Evolutionary conservation across 2,888 invertebrate species (phyloP).

Genomic region (Hypercompe scribonia): DNA sequence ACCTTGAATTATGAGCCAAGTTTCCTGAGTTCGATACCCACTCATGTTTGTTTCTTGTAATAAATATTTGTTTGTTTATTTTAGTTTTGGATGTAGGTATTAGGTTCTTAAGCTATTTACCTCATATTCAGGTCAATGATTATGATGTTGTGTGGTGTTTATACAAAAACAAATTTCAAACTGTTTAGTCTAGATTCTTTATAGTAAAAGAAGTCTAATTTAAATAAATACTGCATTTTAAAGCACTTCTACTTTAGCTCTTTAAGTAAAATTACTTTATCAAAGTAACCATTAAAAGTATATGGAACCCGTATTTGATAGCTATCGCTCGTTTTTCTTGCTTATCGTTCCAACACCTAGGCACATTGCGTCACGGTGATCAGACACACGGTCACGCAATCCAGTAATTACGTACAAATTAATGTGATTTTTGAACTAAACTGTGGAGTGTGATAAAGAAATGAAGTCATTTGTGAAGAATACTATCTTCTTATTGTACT

Average conservation of each 20-base stretch:
- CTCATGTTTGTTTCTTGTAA: too few relatives aligned
- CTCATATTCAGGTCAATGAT: background rate
- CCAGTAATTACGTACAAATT: constrained; percentile 16
- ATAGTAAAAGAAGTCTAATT: background rate
- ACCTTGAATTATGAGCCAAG: too few relatives aligned
- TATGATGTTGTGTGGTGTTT: background rate
- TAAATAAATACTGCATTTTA: background rate
- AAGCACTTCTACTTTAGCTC: background rate
- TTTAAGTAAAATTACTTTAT: constrained; percentile 2
- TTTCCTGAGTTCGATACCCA: too few relatives aligned
- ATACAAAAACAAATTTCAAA: background rate
- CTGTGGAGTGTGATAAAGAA: background rate
- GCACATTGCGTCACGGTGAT: constrained; percentile 22
- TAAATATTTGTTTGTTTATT: too few relatives aligned
- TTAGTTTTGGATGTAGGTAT: too few relatives aligned
- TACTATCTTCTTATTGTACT: background rate
- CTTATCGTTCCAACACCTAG: constrained; percentile 34
- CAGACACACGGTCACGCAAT: constrained; percentile 37
- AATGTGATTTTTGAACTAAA: constrained; percentile 19
- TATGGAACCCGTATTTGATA: constrained; percentile 33
- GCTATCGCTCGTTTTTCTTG: constrained; percentile 43
- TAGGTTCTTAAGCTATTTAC: too few relatives aligned
- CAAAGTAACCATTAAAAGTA: constrained; percentile 31
- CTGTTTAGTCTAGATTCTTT: too few relatives aligned
- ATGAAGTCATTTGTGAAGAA: background rate